These are phyloP conservation scores for Wiebesia pumilae DNA, from an alignment of 1,140 invertebrate species.

Conservation along the genomic window DNA sequence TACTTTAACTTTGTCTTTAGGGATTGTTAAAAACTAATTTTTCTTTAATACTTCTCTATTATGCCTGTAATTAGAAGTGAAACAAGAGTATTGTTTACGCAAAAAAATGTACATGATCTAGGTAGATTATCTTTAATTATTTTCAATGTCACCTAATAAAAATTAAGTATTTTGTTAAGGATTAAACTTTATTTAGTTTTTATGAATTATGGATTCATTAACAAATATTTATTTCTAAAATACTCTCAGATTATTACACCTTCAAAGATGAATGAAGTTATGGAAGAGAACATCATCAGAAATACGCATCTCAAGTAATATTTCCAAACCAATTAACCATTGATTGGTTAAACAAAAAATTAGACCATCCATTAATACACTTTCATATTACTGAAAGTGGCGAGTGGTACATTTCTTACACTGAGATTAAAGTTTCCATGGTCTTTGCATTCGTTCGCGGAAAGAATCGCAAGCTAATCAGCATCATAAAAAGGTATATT, in stretches of 20 bases:
- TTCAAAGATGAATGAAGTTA: not conserved
- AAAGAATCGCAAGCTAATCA: conserved; percentile 29
- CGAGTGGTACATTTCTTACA: not conserved
- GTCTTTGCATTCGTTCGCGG: not conserved
- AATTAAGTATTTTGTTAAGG: no score
- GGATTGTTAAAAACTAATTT: no score
- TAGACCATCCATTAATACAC: not conserved
- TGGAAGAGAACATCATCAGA: not conserved
- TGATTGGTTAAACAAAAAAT: no score
- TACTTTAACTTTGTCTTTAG: no score
- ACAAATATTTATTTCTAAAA: not conserved
- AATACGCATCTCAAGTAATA: not conserved
- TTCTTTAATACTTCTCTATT: no score
- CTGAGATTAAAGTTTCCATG: conserved; percentile 26
- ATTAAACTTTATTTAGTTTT: no score
- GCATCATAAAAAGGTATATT: conserved; percentile 13
- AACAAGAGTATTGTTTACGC: no score
- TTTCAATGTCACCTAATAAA: no score
- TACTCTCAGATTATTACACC: not conserved
- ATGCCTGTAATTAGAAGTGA: no score
- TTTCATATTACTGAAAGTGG: not conserved
- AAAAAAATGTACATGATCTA: no score
- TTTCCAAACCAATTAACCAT: not conserved
- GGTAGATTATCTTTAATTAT: no score
- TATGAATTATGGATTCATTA: no score